These are phyloP conservation scores for Incurvaria masculella DNA, from an alignment of 2,888 invertebrate genomes.

Conservation along the genomic window DNA sequence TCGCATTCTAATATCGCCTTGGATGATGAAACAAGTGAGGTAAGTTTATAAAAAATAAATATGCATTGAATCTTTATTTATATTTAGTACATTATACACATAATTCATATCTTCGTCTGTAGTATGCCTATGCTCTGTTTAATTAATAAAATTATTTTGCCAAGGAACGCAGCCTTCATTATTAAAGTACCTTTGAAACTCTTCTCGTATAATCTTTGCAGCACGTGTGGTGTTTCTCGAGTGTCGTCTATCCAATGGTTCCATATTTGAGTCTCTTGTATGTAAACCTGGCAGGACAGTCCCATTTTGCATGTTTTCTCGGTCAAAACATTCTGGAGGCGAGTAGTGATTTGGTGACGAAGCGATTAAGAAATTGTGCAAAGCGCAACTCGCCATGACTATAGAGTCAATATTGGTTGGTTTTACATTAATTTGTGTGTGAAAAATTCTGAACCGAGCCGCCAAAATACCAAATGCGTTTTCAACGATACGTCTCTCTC, in stretches of 20 bases:
- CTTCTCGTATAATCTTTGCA: constrained; percentile 3
- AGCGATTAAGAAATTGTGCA: constrained; percentile 9
- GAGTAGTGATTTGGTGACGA: background rate
- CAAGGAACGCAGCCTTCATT: constrained; percentile 7
- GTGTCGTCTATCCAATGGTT: background rate
- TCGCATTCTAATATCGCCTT: too few species aligned
- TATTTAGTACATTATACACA: background rate
- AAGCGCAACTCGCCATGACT: too few species aligned
- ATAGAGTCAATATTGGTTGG: constrained; percentile 5
- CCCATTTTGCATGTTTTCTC: constrained; percentile 4
- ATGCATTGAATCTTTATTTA: background rate
- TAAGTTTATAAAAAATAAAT: too few species aligned
- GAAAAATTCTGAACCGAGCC: too few species aligned
- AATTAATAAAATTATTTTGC: constrained; percentile 8
- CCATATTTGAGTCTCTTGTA: background rate
- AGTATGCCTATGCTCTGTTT: too few species aligned
- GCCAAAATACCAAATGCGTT: constrained; percentile 13
- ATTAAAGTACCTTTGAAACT: constrained; percentile 7
- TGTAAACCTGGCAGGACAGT: background rate
- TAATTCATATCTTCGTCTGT: too few species aligned
- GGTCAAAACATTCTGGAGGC: constrained; percentile 2
- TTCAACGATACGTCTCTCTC: constrained; percentile 15
- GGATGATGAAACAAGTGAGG: too few species aligned
- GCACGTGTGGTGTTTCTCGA: background rate
- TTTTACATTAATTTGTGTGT: constrained; percentile 8